Evolutionary conservation across 2,797 vertebrate genomes (phyloP), one percentile per base, ranked within the genome.

Genomic region (Myoxocephalus aenaeus): DNA sequence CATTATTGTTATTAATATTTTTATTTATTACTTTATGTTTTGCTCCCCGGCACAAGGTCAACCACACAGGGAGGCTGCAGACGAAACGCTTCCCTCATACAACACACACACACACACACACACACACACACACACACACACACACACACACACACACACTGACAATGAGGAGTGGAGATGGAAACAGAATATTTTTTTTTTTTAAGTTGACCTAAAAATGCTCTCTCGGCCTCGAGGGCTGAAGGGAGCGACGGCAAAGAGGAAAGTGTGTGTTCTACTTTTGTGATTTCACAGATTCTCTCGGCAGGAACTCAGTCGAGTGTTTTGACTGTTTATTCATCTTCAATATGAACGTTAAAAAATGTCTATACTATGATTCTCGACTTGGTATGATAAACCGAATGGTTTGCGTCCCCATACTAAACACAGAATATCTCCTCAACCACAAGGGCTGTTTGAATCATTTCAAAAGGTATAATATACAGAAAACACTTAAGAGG

Each of bases 201-300:
- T 27, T 27, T 27, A 27, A 27, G 25, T 27, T 84, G 88, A 91
- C 87, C 87, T 84, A 80, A 85, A 89, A 89, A 87, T 73, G 58
- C 29, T 67, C 40, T 72, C 74, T 58, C 75, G n/a, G 74, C 86
- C 50, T 65, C 8, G 73, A 87, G 87, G 76, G 75, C 32, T 22
- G 73, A 63, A n/a, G 65, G 71, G 27, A 67, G 40, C 15, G 79
- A 4, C 5, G 32, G 84, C 85, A 89, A 77, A 90, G 71, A 74
- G 80, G 79, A 87, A 79, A 74, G 73, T 77, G 89, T 87, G 78
- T 32, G 32, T 34, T 34, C 81, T 81, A 86, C 84, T 86, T 84
- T 80, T 83, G 83, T 64, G 79, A 74, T 74, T 75, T 70, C 83
- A 81, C 72, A 59, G 36, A 70, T 79, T 38, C 40, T 42, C 40